These are phyloP conservation scores for Blastomussa wellsi DNA, from an alignment of 92 coral and sea anemone genomes.

Conservation along the genomic window DNA sequence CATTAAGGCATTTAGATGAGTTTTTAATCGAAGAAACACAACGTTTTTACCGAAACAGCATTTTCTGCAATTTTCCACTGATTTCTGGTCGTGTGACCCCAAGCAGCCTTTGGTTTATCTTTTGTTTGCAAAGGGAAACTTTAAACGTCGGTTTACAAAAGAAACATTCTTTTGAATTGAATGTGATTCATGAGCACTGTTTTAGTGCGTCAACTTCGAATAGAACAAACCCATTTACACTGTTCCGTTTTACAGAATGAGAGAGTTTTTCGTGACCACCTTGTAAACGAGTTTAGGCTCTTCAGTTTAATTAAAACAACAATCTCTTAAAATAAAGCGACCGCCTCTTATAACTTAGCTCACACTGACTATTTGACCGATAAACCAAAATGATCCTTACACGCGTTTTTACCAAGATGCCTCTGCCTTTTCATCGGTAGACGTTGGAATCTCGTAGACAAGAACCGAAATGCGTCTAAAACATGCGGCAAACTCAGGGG, in stretches of 20 bases:
- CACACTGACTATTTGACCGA: too few species aligned
- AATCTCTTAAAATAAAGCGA: not conserved
- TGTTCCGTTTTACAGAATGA: not conserved
- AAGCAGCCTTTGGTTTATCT: slow-evolving; percentile 5
- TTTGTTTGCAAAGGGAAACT: slow-evolving; percentile 12
- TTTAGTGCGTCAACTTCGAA: not conserved
- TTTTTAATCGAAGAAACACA: not conserved
- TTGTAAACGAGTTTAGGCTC: not conserved
- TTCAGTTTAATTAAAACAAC: slow-evolving; percentile 2
- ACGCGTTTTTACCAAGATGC: too few species aligned
- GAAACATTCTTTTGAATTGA: slow-evolving; percentile 20
- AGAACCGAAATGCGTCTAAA: too few species aligned
- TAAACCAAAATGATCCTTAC: not conserved
- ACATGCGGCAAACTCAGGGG: too few species aligned
- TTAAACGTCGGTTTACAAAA: not conserved
- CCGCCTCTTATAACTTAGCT: not conserved
- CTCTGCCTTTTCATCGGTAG: too few species aligned
- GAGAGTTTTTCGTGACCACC: not conserved
- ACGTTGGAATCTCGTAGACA: too few species aligned
- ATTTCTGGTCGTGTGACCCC: slow-evolving; percentile 18
- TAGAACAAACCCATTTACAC: not conserved
- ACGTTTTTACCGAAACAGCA: not conserved
- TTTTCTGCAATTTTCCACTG: not conserved
- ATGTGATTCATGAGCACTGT: too few species aligned
- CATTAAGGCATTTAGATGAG: not conserved